Conservation (phyloP, 2,888 invertebrate genomes). For the Cantharis rustica region DNA sequence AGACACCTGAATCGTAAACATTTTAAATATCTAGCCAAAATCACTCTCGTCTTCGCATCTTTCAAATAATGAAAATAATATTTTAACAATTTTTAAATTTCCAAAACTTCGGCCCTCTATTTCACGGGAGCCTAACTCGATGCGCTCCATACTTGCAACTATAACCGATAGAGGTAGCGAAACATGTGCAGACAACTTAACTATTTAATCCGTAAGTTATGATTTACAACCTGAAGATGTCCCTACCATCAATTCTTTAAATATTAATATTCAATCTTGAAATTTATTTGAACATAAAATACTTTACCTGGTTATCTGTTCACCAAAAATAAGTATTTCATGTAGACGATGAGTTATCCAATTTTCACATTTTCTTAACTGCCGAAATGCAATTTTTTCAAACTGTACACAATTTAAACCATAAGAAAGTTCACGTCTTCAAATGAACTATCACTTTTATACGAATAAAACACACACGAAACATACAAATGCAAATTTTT, state of each 20-base stretch:
- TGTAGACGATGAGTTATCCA: not conserved
- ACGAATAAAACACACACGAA: not conserved
- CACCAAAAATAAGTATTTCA: not conserved
- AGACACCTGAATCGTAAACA: constrained; percentile 44
- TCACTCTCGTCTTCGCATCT: constrained; percentile 21
- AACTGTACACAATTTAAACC: not conserved
- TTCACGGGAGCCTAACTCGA: constrained; percentile 45
- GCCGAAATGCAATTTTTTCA: not conserved
- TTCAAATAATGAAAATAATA: constrained; percentile 21
- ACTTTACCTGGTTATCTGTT: not conserved
- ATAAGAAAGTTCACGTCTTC: not conserved
- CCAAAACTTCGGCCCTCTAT: constrained; percentile 46
- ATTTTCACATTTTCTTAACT: not conserved
- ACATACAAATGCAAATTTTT: not conserved
- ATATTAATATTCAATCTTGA: not conserved
- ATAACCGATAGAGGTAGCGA: constrained; percentile 41
- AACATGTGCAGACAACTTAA: constrained; percentile 21
- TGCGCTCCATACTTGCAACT: constrained; percentile 35
- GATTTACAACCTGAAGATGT: constrained; percentile 14
- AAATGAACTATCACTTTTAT: not conserved
- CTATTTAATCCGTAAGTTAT: constrained; percentile 9
- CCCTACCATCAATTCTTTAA: constrained; percentile 5
- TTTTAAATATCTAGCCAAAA: constrained; percentile 23
- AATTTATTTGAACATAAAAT: not conserved
- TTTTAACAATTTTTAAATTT: constrained; percentile 14